Evolutionary conservation across 2,797 vertebrate genomes (phyloP), one percentile per base, ranked within the genome.

Genomic region (Enoplosus armatus): DNA sequence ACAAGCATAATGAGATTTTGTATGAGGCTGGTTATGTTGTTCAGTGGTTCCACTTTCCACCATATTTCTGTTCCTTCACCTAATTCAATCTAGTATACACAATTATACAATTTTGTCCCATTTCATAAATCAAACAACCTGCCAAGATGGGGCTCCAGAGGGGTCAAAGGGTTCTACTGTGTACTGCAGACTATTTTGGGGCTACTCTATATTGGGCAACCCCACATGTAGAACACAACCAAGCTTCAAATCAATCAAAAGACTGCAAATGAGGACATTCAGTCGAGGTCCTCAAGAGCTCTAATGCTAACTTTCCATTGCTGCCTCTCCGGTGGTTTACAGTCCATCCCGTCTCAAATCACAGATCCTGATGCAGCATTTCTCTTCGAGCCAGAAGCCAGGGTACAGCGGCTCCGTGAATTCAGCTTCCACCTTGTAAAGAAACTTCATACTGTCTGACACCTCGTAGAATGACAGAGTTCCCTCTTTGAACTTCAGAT

Each of bases 391-490:
- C 93, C 94, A 93, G 87, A 94, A 92, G 29, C 91, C 92, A 1
- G 93, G 85, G 82, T 90, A 92, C 37, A 94, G 80, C 0, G 90
- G 86, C 74, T 93, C 88, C n/a, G 65, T 87, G 78, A 94, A 94
- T 3, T n/a, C 1, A 41, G 81, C 71, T 6, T 86, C 20, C 3
- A 77, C 1, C 22, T 22, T 80, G 72, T 93, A 86, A 8, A 94
- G 87, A 55, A 92, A 88, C n/a, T 5, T 89, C 91, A 94, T 92
- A 0, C 2, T 78, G 22, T 87, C 81, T 8, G 85, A 77, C 56
- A 94, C 90, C 66, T 94, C 90, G 3, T 92, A 94, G 62, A 94
- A 94, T 0, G 87, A 84, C 72, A 94, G 45, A 11, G 77, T 75
- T 16, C 94, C 94, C 24, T 86, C 73, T 29, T 18, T 84, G 39